Base-by-base conservation (phyloP, 1,140 invertebrate species). In the Euura saliciscinereae region DNA sequence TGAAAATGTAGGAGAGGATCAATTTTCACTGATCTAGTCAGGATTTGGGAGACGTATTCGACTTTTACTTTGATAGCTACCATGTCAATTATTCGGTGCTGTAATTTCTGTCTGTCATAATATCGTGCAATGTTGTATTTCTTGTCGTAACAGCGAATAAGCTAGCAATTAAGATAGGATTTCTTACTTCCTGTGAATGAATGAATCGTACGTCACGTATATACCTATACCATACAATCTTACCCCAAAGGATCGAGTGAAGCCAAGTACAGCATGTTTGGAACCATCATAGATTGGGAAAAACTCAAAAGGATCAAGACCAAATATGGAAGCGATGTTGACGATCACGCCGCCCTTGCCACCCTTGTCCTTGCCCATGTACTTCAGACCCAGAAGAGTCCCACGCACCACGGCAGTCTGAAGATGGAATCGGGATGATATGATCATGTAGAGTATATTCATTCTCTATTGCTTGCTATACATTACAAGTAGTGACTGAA, bases 231-330 rank as follows among this genome's bases (percentile, higher is more conserved):
- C 28, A 28, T 28, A 59, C 28, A 28, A 59, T 59, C 71, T 76
- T 67, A 79, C 78, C 7, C 73, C 78, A 7, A 75, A 78, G 46
- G 80, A 80, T 67, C 78, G 68, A 8, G 80, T 86, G 65, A 80
- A 78, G 10, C 82, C 85, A 69, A 83, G 66, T n/a, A 90, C 86
- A 8, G 89, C 91, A 75, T 89, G 88, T 76, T 93, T 93, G 2
- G 91, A 91, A 1, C 89, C 91, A n/a, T 86, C 81, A 77, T 93
- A 93, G 2, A 90, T 81, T 0, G 92, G 91, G 59, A 88, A 75
- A 69, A 84, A 86, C 68, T 86, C 88, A 70, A 89, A 85, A 2
- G 90, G 85, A 70, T 85, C 83, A 45, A 90, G 80, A 90, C 28
- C 28, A 28, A 28, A 28, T 28, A 28, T 28, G 28, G 28, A 28